Conservation (phyloP, 2,113 vertebrate species). For the Mionectes macconnelli region DNA sequence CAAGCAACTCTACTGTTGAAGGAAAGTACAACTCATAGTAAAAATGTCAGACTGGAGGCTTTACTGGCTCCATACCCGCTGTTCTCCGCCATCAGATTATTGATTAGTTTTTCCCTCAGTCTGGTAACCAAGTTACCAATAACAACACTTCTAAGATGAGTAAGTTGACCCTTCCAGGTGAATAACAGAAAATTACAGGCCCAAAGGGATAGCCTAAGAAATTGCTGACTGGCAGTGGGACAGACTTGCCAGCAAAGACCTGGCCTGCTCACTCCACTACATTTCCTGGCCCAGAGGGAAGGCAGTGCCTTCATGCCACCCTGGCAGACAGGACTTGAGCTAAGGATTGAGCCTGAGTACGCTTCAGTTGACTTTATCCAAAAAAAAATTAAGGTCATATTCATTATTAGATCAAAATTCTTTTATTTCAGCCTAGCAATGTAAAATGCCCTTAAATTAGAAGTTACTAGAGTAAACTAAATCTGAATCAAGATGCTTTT, state of each 20-base stretch:
- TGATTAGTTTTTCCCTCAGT: background rate
- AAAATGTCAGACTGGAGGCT: background rate
- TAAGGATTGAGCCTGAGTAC: background rate
- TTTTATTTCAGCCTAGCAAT: background rate
- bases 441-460: background rate
- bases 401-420: background rate
- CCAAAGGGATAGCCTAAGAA: background rate
- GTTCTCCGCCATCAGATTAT: background rate
- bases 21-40: background rate
- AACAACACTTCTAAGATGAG: background rate
- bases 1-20: background rate
- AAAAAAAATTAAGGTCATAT: background rate
- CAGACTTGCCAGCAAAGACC: background rate
- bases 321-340: background rate
- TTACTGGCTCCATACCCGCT: background rate
- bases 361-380: background rate
- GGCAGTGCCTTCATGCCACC: background rate
- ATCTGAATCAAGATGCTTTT: background rate
- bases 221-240: background rate
- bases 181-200: rapidly evolving
- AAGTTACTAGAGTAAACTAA: background rate
- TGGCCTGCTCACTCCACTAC: background rate
- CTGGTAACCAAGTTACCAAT: background rate
- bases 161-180: background rate
- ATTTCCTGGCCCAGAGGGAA: background rate